Percentiles rank a stretch among this genome's conserved stretches.
phyloP scores from a whole-genome alignment of 2,797 vertebrate species.

The Pipistrellus kuhlii region DNA sequence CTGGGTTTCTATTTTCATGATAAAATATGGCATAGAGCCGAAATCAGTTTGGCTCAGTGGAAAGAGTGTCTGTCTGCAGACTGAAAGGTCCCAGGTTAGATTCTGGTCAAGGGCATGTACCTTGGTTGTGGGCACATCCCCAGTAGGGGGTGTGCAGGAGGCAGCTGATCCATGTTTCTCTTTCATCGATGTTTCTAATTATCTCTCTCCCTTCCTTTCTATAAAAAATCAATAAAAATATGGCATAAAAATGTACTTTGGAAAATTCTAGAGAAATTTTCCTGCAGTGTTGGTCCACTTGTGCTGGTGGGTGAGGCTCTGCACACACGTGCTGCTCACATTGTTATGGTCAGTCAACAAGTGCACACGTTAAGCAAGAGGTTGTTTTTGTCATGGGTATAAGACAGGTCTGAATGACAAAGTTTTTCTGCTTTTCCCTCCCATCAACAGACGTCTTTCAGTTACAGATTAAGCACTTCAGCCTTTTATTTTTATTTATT shows the following conservation, averaged over 20 bases:
- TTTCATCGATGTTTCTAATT: no score
- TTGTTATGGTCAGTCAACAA: accelerated
- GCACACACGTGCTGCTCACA: neutral
- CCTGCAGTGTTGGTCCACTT: neutral
- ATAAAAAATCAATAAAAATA: no score
- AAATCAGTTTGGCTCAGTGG: no score
- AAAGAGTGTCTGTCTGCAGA: no score
- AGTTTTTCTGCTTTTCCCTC: neutral
- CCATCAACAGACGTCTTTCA: neutral
- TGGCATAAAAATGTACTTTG: neutral
- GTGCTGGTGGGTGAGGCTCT: neutral
- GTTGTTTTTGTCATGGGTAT: neutral
- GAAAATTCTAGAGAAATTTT: neutral
- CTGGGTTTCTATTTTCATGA: slow-evolving; percentile 18
- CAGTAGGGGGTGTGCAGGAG: no score
- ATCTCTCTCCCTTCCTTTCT: no score
- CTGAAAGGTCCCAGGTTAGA: no score
- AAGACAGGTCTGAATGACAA: neutral
- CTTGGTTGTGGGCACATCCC: no score
- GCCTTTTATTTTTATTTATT: neutral
- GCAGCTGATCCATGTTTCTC: no score
- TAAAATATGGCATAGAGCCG: neutral
- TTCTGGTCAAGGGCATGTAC: no score
- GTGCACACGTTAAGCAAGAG: neutral
- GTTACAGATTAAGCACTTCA: neutral